These are phyloP conservation scores for Chrysomela aeneicollis DNA, from an alignment of 2,888 invertebrate genomes.

Conservation along the genomic window DNA sequence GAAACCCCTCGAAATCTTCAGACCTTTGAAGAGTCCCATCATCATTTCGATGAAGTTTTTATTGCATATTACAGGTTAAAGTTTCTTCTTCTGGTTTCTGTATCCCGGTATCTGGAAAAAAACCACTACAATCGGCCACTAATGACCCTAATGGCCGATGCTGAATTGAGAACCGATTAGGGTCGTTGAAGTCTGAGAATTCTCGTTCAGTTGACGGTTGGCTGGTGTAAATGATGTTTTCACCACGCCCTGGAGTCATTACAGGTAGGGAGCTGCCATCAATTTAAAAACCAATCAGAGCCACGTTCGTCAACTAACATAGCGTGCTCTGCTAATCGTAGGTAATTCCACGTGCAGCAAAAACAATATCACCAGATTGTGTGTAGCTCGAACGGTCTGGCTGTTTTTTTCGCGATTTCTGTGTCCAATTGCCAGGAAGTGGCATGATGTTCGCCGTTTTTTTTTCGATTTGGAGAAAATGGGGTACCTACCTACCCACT, in stretches of 20 bases:
- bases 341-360: constrained; percentile 57
- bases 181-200: constrained; percentile 49
- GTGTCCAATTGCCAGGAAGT: constrained; percentile 20
- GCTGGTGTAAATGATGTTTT: constrained; percentile 61
- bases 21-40: too few relatives aligned
- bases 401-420: constrained; percentile 33
- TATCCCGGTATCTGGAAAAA: too few relatives aligned
- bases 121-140: constrained; percentile 50
- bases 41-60: too few relatives aligned
- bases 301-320: constrained; percentile 56
- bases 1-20: too few relatives aligned
- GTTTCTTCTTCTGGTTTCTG: too few relatives aligned
- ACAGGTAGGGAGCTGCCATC: constrained; percentile 62
- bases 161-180: constrained; percentile 60
- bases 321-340: constrained; percentile 56
- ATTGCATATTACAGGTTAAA: too few relatives aligned
- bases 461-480: neutral
- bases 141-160: constrained; percentile 56
- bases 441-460: constrained; percentile 17
- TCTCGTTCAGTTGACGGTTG: constrained; percentile 59
- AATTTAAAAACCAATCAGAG: constrained; percentile 62
- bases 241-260: constrained; percentile 61
- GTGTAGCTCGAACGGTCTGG: constrained; percentile 45
- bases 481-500: too few relatives aligned
- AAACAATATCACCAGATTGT: constrained; percentile 52